Percentiles rank a stretch among this genome's conserved stretches.
Evolutionary conservation across 2,888 invertebrate species (phyloP).

Genomic region (Melieria crassipennis): DNA sequence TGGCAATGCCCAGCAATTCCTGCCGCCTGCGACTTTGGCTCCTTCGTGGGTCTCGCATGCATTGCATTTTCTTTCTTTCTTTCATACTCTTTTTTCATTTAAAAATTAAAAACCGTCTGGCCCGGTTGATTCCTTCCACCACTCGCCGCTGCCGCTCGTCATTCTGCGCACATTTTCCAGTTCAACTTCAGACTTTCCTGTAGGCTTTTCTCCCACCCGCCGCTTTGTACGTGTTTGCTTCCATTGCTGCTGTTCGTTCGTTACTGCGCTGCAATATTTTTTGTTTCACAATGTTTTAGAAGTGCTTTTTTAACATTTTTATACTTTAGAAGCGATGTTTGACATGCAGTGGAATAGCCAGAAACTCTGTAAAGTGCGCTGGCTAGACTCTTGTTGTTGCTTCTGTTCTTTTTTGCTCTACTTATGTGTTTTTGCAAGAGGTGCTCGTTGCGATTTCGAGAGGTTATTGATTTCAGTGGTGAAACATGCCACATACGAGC

Average conservation of each 20-base stretch:
- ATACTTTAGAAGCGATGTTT: slow-evolving; percentile 15
- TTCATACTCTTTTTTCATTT: slow-evolving; percentile 45
- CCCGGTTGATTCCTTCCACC: background rate
- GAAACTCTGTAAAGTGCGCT: slow-evolving; percentile 14
- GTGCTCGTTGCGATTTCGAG: slow-evolving; percentile 20
- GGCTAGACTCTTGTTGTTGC: background rate
- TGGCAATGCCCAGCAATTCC: no score
- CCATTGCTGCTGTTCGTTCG: slow-evolving; percentile 6
- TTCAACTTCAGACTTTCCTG: slow-evolving; percentile 15
- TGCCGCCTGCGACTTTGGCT: no score
- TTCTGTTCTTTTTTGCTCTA: no score
- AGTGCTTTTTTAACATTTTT: slow-evolving; percentile 1
- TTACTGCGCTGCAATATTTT: background rate
- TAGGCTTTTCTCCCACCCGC: slow-evolving; percentile 17
- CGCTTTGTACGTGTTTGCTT: background rate
- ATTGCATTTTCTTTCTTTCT: background rate
- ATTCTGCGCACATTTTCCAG: background rate
- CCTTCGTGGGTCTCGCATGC: no score
- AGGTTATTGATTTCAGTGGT: slow-evolving; percentile 18
- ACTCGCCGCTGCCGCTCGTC: background rate
- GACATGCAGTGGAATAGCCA: background rate
- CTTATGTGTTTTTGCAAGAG: slow-evolving; percentile 9
- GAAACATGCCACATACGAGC: background rate
- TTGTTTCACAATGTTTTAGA: background rate
- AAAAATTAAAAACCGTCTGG: slow-evolving; percentile 52